Evolutionary conservation across 2,113 vertebrate species (phyloP).

Genomic region (Calidris pygmaea): DNA sequence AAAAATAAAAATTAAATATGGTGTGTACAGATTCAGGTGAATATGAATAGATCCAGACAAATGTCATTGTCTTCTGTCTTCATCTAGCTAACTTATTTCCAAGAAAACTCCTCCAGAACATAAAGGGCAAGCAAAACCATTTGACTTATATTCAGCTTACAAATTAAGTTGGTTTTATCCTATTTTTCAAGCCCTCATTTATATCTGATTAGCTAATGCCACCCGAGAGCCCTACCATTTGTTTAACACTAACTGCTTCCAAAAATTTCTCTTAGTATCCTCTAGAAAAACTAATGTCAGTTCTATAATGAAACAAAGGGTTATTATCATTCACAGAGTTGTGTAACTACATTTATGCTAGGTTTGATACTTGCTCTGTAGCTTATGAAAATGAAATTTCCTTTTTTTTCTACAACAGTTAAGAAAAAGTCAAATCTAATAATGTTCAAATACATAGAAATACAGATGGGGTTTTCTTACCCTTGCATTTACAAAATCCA

Average conservation of each 20-base stretch:
- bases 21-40: neutral
- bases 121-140: conserved; percentile 37
- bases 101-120: neutral
- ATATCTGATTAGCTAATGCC: conserved; percentile 41
- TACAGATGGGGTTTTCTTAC: neutral
- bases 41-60: neutral
- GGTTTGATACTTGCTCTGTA: neutral
- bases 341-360: neutral
- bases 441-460: neutral
- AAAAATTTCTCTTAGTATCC: conserved; percentile 1
- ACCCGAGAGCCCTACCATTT: conserved; percentile 28
- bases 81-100: neutral
- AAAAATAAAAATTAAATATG: neutral
- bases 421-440: neutral
- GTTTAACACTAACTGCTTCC: conserved; percentile 23
- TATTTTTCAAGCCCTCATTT: conserved; percentile 16
- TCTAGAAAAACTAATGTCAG: conserved; percentile 24
- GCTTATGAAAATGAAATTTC: neutral
- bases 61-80: neutral
- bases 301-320: neutral
- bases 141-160: neutral
- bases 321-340: conserved; percentile 7
- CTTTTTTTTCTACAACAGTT: neutral
- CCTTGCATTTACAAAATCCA: neutral
- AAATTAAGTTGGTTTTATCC: conserved; percentile 19